These are phyloP conservation scores for human (Homo sapiens) DNA, from an alignment of 2,113 vertebrate genomes.

Conservation along the genomic window GRCh38 chr3:90139501-90140000, in stretches of 20 bases:
- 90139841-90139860: not conserved
- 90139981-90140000: not conserved
- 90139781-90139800: not conserved
- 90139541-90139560: not conserved
- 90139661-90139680: not conserved
- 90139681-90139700: not conserved
- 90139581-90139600: not conserved
- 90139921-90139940: not conserved
- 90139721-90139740: not conserved
- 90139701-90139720: not conserved
- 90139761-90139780: not conserved
- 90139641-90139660: not conserved
- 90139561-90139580: not conserved
- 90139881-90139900: not conserved
- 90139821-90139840: not conserved
- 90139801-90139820: conserved; percentile 16
- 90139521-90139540: not conserved
- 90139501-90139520: not conserved
- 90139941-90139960: not conserved
- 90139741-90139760: not conserved
- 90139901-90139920: not conserved
- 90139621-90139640: not conserved
- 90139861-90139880: conserved; percentile 1
- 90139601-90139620: not conserved
- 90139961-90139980: not conserved